Base-by-base conservation (phyloP, 2,888 invertebrate genomes). In the Pegoplata infirma region DNA sequence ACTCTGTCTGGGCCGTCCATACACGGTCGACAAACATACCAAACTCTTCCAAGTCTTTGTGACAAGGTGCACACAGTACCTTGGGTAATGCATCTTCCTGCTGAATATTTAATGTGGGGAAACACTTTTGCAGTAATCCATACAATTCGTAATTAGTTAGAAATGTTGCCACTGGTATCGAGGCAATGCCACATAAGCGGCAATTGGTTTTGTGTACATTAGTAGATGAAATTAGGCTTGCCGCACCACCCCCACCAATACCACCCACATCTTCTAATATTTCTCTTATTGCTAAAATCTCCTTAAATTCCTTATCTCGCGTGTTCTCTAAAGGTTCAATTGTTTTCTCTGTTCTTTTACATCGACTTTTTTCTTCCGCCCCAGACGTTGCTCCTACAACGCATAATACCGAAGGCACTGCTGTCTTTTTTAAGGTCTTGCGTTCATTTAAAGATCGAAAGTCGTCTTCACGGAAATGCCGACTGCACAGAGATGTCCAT, bases 401-500 rank as follows among this genome's bases (percentile, higher is more conserved):
- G 44, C 17, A 32, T n/a, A 79, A 17, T 36, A 79, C 16, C 3
- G 74, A 83, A 0, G 89, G 89, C 25, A 89, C 83, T 0, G 89
- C 88, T 8, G 85, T 84, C 77, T 88, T 89, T 49, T 89, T 89
- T 0, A 89, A 69, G 0, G 86, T 86, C 66, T 87, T 88, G 0
- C 89, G 81, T 49, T 86, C 85, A 71, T 87, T 84, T 12, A 83
- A 76, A 67, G 86, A 86, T 0, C 85, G 85, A 71, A 89, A 90
- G 77, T 89, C 90, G 0, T 84, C 81, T 2, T 86, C 85, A 0
- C 81, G 56, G 76, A 90, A 90, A 66, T 90, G 90, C 0, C 88
- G 86, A 79, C 90, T 89, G 79, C 90, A 90, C 5, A 90, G 84
- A 0, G 90, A 85, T 59, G 88, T 89, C 89, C 90, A 90, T 61